Conservation (phyloP, 2,797 vertebrate species). For the Pelochelys cantorii region DNA sequence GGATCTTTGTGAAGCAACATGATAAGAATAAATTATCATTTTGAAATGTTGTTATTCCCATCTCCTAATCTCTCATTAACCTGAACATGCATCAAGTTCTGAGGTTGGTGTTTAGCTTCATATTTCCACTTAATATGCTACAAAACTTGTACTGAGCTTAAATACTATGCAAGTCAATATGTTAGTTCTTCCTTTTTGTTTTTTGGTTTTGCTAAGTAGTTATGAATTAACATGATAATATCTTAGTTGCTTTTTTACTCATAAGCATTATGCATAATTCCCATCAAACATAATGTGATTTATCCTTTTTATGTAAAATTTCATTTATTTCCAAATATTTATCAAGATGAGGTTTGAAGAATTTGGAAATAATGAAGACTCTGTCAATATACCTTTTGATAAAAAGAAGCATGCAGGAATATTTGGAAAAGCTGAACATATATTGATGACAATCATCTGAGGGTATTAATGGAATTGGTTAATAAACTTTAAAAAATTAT, state of each 20-base stretch:
- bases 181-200: neutral
- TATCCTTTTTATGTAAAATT: slow-evolving; percentile 27
- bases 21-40: slow-evolving; percentile 50
- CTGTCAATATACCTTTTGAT: slow-evolving; percentile 16
- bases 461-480: slow-evolving; percentile 32
- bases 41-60: slow-evolving; percentile 32
- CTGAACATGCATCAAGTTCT: neutral
- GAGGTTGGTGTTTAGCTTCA: slow-evolving; percentile 21
- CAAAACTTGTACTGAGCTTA: neutral
- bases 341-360: slow-evolving; percentile 36
- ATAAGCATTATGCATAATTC: slow-evolving; percentile 20
- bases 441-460: slow-evolving; percentile 37
- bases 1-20: slow-evolving; percentile 55
- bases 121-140: slow-evolving; percentile 6
- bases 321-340: slow-evolving; percentile 12
- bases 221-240: slow-evolving; percentile 45
- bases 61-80: slow-evolving; percentile 46
- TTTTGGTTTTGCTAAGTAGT: neutral
- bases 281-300: slow-evolving; percentile 29
- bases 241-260: slow-evolving; percentile 44
- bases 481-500: slow-evolving; percentile 59
- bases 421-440: slow-evolving; percentile 26
- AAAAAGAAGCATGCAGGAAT: neutral
- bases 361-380: slow-evolving; percentile 15
- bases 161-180: neutral